Evolutionary conservation across 2,797 vertebrate species (phyloP), one percentile per base, ranked within the genome.

Genomic region (Steatocranus sp.): DNA sequence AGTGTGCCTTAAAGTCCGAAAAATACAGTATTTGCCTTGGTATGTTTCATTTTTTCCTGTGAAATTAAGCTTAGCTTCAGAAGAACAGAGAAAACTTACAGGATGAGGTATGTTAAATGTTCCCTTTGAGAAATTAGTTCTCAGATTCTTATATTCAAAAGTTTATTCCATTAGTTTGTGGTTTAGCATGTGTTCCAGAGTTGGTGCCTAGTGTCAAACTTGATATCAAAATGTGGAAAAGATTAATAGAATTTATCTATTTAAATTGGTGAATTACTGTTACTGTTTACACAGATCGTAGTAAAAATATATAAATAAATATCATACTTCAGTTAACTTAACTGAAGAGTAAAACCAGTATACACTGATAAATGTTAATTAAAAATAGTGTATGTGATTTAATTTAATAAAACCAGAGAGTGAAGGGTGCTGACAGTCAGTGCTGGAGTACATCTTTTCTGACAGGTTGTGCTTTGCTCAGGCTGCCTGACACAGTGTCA

Each of bases 401-500:
- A 46, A 70, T 46, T 70, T 46, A 17, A 46, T 27, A 70, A 70
- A 0, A 46, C 66, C 66, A 18, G 4, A 34, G 56, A 61, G 56
- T 20, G 56, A 73, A 75, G 20, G 2, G n/a, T 53, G 23, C 32
- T 11, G 51, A 30, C 17, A 25, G 56, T 11, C 46, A 20, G 15
- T 49, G 79, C 83, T 85, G 79, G 70, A 82, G 76, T 79, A 30
- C 50, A 54, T 85, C 74, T 63, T 73, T 36, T 27, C 8, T 50
- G 38, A 56, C 43, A 75, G 81, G 82, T 75, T 82, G 73, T 78
- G 53, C 54, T n/a, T 77, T 14, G 20, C 61, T 61, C 81, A 66
- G 63, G 46, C 50, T 18, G 63, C 75, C 75, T 91, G 91, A 87
- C 38, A 85, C 90, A 89, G 89, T 82, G 73, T 88, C 81, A 87